Conservation (phyloP, 2,113 vertebrate genomes). For the Cyprinodon brontotheroides region DNA sequence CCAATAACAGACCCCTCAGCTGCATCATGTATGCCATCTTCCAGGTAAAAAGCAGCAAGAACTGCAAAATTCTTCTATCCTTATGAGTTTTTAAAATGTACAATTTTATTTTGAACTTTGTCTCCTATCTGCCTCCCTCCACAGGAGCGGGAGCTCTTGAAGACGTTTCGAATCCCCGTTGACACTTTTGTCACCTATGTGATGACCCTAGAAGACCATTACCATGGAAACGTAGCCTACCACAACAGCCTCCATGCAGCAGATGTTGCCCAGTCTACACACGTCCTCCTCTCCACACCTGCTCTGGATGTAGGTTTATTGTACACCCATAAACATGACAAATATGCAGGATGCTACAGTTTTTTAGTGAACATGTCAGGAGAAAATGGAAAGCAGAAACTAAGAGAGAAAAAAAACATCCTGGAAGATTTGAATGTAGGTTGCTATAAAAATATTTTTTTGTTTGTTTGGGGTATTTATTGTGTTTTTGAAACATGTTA, state of each 20-base stretch:
- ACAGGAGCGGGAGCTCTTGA: slow-evolving; percentile 85
- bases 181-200: slow-evolving; percentile 89
- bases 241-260: slow-evolving; percentile 85
- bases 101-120: slow-evolving; percentile 4
- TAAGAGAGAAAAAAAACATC: neutral
- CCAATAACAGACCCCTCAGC: slow-evolving; percentile 87
- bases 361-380: neutral
- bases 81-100: neutral
- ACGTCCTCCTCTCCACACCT: slow-evolving; percentile 89
- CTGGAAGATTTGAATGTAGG: neutral
- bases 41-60: slow-evolving; percentile 77
- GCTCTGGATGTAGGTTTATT: slow-evolving; percentile 82
- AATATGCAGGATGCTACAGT: neutral
- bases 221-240: slow-evolving; percentile 87
- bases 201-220: slow-evolving; percentile 92
- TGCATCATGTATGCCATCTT: slow-evolving; percentile 90
- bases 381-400: slow-evolving; percentile 2
- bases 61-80: neutral
- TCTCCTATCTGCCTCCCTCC: slow-evolving; percentile 6
- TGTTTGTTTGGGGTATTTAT: no score
- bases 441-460: neutral
- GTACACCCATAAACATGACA: neutral
- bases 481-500: no score
- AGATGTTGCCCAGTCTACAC: slow-evolving; percentile 88
- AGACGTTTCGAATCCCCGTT: slow-evolving; percentile 88